Base-by-base conservation (phyloP, 1,140 invertebrate genomes). In the Diachasmimorpha longicaudata region DNA sequence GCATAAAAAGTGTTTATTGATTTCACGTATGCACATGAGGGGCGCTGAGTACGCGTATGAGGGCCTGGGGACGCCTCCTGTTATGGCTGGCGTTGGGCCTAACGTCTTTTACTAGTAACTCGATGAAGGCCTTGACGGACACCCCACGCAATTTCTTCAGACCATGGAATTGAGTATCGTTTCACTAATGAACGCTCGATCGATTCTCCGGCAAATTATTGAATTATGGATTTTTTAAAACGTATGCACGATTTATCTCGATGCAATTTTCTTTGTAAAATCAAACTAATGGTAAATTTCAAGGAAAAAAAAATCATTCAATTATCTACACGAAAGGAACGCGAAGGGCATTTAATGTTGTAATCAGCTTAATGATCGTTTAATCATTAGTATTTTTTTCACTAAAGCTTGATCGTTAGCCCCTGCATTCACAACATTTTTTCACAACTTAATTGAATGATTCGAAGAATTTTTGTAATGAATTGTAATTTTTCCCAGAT, bases 61-160 rank as follows among this genome's bases (percentile, higher is more conserved):
- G 31, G 31, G 31, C 2, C 31, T 31, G 31, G 31, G 39, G 39
- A 42, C 48, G n/a, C 19, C 14, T 55, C 58, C 58, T 25, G 14
- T 63, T 63, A 63, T 63, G 58, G 58, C 31, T 31, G 31, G 31
- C 31, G 31, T 21, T 16, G 39, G 78, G 83, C 80, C 80, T 79
- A 79, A 46, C 55, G 39, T 70, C 70, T 73, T 25, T 77, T 73
- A 80, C 77, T 67, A 75, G 68, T 77, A 14, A 74, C 72, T 48
- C 70, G 68, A 39, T 79, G 75, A 82, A 82, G 85, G 9, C 82
- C 82, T 84, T 83, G 82, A 82, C 81, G 81, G 80, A 81, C 80
- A 85, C 81, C 83, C 81, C 70, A 75, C 68, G 68, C 75, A 78
- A 72, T 78, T 55, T 70, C 76, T 63, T 70, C 42, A 74, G 77